These are phyloP conservation scores for Conopomorpha cramerella DNA, from an alignment of 1,140 invertebrate genomes.

Conservation along the genomic window DNA sequence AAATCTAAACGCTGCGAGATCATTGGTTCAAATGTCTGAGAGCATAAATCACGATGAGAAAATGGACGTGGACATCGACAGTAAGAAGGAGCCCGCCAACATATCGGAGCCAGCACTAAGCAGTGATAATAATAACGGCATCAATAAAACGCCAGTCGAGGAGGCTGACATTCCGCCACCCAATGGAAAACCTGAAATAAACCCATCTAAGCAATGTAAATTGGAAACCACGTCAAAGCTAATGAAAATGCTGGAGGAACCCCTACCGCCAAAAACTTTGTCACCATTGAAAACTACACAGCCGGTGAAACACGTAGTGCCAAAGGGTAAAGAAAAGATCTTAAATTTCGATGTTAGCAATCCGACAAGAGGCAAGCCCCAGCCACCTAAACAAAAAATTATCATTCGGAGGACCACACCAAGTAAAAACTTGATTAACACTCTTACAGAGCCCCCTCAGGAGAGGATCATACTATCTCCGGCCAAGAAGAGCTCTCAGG, in stretches of 20 bases:
- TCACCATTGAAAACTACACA: conserved; percentile 8
- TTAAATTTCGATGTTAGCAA: conserved; percentile 46
- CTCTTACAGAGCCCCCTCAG: conserved; percentile 25
- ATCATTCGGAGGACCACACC: conserved; percentile 45
- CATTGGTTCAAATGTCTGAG: conserved; percentile 54
- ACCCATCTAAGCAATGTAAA: too few species aligned
- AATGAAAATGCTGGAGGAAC: conserved; percentile 54
- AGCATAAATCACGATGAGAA: conserved; percentile 42
- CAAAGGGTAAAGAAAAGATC: conserved; percentile 48
- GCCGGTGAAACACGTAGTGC: conserved; percentile 33
- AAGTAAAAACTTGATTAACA: conserved; percentile 32
- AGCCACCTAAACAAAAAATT: conserved; percentile 43
- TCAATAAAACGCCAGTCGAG: too few species aligned
- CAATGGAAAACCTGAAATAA: too few species aligned
- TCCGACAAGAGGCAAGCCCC: conserved; percentile 24
- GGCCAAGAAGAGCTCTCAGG: conserved; percentile 22
- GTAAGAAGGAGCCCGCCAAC: too few species aligned
- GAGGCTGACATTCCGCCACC: too few species aligned
- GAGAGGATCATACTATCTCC: conserved; percentile 50
- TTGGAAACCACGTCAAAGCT: conserved; percentile 41
- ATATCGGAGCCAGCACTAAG: too few species aligned
- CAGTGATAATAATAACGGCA: too few species aligned
- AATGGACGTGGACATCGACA: too few species aligned
- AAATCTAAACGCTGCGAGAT: conserved; percentile 52
- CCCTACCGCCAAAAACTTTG: conserved; percentile 3